Conservation (phyloP, 1,140 invertebrate species). For the Drosophila eugracilis region DNA sequence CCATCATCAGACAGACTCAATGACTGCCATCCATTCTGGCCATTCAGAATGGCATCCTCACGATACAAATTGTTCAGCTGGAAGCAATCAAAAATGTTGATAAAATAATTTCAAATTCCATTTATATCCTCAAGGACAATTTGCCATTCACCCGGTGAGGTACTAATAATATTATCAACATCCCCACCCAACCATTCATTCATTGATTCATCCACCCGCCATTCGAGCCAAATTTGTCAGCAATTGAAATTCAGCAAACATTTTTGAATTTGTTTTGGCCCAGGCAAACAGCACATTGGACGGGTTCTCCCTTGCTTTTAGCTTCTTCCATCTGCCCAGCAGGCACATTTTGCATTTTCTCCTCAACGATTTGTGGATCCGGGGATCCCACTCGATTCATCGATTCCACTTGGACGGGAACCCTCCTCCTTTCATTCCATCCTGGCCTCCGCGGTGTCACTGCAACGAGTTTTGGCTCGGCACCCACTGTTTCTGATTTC, state of each 20-base stretch:
- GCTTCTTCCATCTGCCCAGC: conserved; percentile 62
- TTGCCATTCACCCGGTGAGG: conserved; percentile 76
- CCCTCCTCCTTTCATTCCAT: background rate
- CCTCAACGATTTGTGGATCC: conserved; percentile 3
- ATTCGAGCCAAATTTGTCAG: conserved; percentile 71
- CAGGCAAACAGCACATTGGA: conserved; percentile 69
- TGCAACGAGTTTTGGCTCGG: conserved; percentile 48
- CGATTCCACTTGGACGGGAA: conserved; percentile 31
- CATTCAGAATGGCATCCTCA: conserved; percentile 7
- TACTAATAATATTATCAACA: conserved; percentile 81
- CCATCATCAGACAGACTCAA: conserved; percentile 48
- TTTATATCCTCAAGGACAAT: conserved; percentile 83
- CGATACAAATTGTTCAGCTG: conserved; percentile 73
- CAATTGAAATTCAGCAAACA: conserved; percentile 83
- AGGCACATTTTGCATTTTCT: conserved; percentile 77
- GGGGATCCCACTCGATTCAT: conserved; percentile 34
- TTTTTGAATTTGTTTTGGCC: conserved; percentile 83
- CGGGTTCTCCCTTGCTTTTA: conserved; percentile 44
- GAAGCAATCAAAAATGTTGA: conserved; percentile 83
- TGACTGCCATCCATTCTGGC: conserved; percentile 37
- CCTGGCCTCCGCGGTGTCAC: conserved; percentile 40
- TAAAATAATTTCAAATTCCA: conserved; percentile 83
- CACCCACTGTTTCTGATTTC: conserved; percentile 80
- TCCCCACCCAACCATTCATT: conserved; percentile 29
- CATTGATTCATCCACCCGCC: conserved; percentile 24